A percentile compares a stretch with the other conserved stretches of the same genome.
Conservation (phyloP, 2,888 invertebrate genomes). For the Meloe dianella region DNA sequence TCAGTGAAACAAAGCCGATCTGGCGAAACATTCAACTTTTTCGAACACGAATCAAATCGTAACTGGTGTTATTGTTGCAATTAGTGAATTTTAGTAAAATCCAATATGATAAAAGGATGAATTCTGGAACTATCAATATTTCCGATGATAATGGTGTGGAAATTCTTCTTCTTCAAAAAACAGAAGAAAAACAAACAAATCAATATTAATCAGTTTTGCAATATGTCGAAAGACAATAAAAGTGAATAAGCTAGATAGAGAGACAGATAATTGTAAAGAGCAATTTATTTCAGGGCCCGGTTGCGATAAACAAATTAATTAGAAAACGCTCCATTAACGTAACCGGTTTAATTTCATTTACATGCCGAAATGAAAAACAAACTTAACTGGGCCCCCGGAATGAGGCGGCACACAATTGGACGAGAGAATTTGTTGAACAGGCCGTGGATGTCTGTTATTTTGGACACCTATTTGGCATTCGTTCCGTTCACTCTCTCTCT, state of each 20-base stretch:
- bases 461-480: slow-evolving; percentile 21
- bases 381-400: slow-evolving; percentile 26
- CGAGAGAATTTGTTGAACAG: neutral
- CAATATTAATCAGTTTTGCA: slow-evolving; percentile 9
- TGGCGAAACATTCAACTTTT: neutral
- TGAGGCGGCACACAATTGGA: slow-evolving; percentile 6
- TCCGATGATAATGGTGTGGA: too few species aligned
- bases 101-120: neutral
- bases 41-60: too few species aligned
- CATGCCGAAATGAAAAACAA: slow-evolving; percentile 33
- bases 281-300: slow-evolving; percentile 26
- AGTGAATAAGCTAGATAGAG: slow-evolving; percentile 16
- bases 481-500: neutral
- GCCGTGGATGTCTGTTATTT: slow-evolving; percentile 11
- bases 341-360: slow-evolving; percentile 33
- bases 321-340: slow-evolving; percentile 32
- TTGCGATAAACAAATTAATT: slow-evolving; percentile 32
- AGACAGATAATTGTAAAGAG: slow-evolving; percentile 22
- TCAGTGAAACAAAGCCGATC: slow-evolving; percentile 14
- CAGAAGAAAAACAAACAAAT: neutral
- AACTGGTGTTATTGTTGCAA: too few species aligned
- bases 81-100: slow-evolving; percentile 14
- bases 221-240: slow-evolving; percentile 3
- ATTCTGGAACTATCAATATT: too few species aligned
- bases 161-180: neutral